Evolutionary conservation across 2,113 vertebrate genomes (phyloP).

Genomic region (Semicossyphus pulcher): DNA sequence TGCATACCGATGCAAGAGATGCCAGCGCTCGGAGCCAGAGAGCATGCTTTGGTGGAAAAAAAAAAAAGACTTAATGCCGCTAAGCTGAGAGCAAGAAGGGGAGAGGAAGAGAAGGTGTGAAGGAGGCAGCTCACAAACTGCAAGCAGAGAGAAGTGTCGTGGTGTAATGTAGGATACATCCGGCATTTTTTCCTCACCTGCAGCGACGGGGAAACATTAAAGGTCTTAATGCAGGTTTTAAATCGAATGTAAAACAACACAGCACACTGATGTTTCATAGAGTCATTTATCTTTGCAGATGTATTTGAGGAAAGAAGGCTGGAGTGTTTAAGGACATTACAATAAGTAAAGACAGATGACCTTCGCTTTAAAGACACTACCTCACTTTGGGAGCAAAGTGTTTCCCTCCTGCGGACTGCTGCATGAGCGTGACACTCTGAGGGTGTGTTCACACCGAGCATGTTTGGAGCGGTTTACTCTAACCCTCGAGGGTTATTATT

Average conservation of each 20-base stretch:
- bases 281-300: not conserved
- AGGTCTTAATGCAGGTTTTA: slow-evolving; percentile 29
- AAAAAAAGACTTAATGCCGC: slow-evolving; percentile 59
- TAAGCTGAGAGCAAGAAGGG: slow-evolving; percentile 65
- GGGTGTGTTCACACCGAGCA: slow-evolving; percentile 8
- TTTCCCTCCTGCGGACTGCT: slow-evolving; percentile 22
- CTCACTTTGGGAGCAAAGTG: slow-evolving; percentile 8
- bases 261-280: not conserved
- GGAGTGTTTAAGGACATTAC: too few relatives aligned
- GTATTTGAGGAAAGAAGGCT: not conserved
- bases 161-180: slow-evolving; percentile 24
- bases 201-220: not conserved
- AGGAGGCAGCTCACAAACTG: slow-evolving; percentile 33
- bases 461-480: slow-evolving; percentile 24
- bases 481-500: slow-evolving; percentile 29
- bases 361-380: slow-evolving; percentile 9
- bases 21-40: slow-evolving; percentile 73
- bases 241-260: not conserved
- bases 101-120: slow-evolving; percentile 49
- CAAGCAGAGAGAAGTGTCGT: slow-evolving; percentile 20
- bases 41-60: slow-evolving; percentile 56
- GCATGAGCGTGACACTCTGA: slow-evolving; percentile 16
- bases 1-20: slow-evolving; percentile 80
- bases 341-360: slow-evolving; percentile 27
- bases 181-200: slow-evolving; percentile 31